Evolutionary conservation across 2,797 vertebrate genomes (phyloP).

Genomic region (Pitangus sulphuratus): DNA sequence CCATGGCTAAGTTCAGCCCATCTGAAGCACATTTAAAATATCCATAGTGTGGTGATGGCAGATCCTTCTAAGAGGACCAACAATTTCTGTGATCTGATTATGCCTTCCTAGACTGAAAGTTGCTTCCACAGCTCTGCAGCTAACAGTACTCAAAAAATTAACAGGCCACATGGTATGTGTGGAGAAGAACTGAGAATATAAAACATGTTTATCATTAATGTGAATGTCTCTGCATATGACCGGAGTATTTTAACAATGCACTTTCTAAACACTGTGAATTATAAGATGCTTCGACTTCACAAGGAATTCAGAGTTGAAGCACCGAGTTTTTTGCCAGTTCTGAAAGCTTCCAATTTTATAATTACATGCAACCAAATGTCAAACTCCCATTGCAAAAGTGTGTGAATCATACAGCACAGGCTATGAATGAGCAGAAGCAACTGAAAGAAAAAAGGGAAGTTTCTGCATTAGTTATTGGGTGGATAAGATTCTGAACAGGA

Average conservation of each 20-base stretch:
- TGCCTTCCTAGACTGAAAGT: neutral
- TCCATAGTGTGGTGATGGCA: neutral
- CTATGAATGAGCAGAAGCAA: neutral
- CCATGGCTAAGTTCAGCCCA: neutral
- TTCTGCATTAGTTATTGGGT: neutral
- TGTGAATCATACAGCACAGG: neutral
- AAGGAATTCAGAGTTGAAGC: neutral
- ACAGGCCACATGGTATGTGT: neutral
- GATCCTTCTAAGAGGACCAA: neutral
- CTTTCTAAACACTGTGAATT: neutral
- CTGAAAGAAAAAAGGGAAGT: neutral
- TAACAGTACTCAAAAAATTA: neutral
- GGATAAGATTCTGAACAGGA: neutral
- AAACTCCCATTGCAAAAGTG: neutral
- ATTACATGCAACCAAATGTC: neutral
- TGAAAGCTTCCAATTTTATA: neutral
- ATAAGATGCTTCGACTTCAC: neutral
- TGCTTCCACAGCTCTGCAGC: neutral
- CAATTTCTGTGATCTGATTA: neutral
- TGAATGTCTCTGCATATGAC: neutral
- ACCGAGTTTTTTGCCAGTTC: neutral
- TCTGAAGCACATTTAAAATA: neutral
- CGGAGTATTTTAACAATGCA: neutral
- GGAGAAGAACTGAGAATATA: neutral
- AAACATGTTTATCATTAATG: neutral